Conservation (phyloP, 2,888 invertebrate genomes). For the Sinhomidia bicolor region DNA sequence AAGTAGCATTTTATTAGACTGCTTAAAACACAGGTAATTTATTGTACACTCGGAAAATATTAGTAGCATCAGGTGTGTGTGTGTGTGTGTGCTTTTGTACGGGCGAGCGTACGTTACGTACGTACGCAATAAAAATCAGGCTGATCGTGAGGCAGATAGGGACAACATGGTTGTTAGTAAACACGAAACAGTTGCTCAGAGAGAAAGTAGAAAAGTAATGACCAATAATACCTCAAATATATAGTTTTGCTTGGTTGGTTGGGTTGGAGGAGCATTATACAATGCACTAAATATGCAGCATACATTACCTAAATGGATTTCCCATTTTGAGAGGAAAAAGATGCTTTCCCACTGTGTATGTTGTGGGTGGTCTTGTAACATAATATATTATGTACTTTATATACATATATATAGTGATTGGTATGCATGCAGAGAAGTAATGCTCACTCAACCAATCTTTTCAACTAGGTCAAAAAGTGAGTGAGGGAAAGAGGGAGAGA, state of each 20-base stretch:
- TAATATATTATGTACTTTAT: neutral
- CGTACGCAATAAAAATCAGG: conserved; percentile 37
- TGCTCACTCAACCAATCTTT: neutral
- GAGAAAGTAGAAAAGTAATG: conserved; percentile 2
- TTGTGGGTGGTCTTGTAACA: neutral
- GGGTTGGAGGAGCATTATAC: too few species aligned
- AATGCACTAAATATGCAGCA: conserved; percentile 24
- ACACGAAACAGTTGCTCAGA: neutral
- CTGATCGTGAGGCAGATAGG: conserved; percentile 20
- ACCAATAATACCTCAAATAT: too few species aligned
- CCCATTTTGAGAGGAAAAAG: conserved; percentile 11
- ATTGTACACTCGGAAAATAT: neutral
- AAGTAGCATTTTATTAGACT: too few species aligned
- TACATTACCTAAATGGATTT: conserved; percentile 22
- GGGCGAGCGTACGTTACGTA: neutral
- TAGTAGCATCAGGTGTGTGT: neutral
- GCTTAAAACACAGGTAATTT: too few species aligned
- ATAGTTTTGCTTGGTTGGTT: too few species aligned
- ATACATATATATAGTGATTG: neutral
- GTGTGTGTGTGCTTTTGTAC: neutral
- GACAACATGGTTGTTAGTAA: conserved; percentile 40
- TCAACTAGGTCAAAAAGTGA: conserved; percentile 11
- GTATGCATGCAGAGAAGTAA: neutral
- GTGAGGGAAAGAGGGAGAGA: too few species aligned
- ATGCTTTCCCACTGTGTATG: conserved; percentile 4